Conservation (phyloP, 2,888 invertebrate genomes). For the Aquatica leii region DNA sequence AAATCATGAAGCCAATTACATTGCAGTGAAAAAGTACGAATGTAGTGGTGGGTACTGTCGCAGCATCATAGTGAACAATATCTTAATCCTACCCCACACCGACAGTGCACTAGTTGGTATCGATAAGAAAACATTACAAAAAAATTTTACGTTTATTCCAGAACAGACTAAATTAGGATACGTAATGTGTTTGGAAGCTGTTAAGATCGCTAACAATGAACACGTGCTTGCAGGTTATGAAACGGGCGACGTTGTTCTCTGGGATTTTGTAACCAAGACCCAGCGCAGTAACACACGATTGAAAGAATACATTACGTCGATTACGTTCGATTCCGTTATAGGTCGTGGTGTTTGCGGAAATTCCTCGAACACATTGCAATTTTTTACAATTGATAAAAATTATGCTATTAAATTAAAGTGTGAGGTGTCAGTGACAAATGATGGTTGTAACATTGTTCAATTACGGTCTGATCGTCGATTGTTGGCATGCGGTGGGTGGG, state of each 20-base stretch:
- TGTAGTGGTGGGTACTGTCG: slow-evolving; percentile 78
- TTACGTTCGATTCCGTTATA: slow-evolving; percentile 74
- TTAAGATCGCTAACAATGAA: slow-evolving; percentile 60
- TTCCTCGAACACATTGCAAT: slow-evolving; percentile 68
- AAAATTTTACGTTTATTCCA: slow-evolving; percentile 59
- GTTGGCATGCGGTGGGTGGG: slow-evolving; percentile 79
- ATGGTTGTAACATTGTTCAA: slow-evolving; percentile 74
- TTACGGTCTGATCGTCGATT: slow-evolving; percentile 76
- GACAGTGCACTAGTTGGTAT: slow-evolving; percentile 63
- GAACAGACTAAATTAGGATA: slow-evolving; percentile 65
- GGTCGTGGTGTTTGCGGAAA: slow-evolving; percentile 75
- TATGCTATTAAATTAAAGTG: slow-evolving; percentile 66
- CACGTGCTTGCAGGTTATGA: slow-evolving; percentile 77
- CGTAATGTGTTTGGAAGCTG: slow-evolving; percentile 71
- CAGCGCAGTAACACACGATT: slow-evolving; percentile 66
- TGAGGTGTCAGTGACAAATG: slow-evolving; percentile 74
- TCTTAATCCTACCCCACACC: slow-evolving; percentile 73
- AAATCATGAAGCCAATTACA: slow-evolving; percentile 67
- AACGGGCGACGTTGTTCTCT: slow-evolving; percentile 74
- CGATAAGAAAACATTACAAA: slow-evolving; percentile 57
- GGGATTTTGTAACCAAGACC: slow-evolving; percentile 72
- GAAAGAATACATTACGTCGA: slow-evolving; percentile 73
- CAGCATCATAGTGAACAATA: slow-evolving; percentile 68
- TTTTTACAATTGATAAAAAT: slow-evolving; percentile 65
- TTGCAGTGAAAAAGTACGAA: slow-evolving; percentile 65